Evolutionary conservation across 64 coral and sea anemone genomes (phyloP), one percentile per base, ranked within the genome.

Genomic region (Dendronephthya gigantea): DNA sequence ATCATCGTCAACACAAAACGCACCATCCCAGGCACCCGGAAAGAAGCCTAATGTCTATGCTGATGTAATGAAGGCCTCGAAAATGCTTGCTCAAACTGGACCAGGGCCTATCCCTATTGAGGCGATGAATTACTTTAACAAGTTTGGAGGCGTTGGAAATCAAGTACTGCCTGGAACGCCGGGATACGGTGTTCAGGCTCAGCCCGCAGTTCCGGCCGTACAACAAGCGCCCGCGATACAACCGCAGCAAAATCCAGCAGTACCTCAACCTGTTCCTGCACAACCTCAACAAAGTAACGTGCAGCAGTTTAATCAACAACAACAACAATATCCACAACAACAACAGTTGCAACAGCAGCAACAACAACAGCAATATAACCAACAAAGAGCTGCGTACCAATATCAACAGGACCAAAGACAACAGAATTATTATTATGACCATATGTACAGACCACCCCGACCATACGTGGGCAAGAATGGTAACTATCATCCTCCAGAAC

Each of bases 231-330:
- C 72, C 6, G 28, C 32, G 22, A 33, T 39, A 36, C 30, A 36
- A 39, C 72, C 28, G 15, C 72, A 79, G 29, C 72, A 79, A 39
- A 33, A 7, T 35, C 72, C 30, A 79, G 72, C 72, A 9, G 72
- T 79, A 9, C 19, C n/a, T 36, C 72, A 16, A 79, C 27, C 30
- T 5, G 2, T 12, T 28, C 72, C 30, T 36, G 32, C 0, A 34
- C 9, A 8, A 33, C 72, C 28, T 15, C 72, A 79, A 79, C 72
- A 79, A 39, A 29, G n/a, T 39, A 65, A 90, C 14, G 22, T 39
- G 31, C 87, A 88, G 51, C 86, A 82, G 45, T 35, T 33, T 50
- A 48, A 40, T 34, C 56, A 72, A 84, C 88, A 90, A 56, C 68
- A 87, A 49, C 65, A 76, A 49, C 85, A 86, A 19, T 30, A 23